phyloP scores from a whole-genome alignment of 2,888 invertebrate species.

The Ectropis crepuscularia region DNA sequence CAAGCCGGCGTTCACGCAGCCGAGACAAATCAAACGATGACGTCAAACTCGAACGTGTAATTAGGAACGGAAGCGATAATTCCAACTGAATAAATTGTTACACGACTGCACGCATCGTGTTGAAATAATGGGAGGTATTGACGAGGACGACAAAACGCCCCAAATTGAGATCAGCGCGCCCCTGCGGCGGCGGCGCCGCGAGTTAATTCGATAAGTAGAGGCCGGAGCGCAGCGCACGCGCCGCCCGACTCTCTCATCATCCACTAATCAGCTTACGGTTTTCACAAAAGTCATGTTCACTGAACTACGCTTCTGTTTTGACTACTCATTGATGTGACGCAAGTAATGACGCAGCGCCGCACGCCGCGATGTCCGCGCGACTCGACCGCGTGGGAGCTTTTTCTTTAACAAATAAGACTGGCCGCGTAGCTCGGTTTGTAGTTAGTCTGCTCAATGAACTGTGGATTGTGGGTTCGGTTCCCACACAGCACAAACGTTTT shows the following conservation, averaged over 20 bases:
- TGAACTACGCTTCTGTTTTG: conserved; percentile 19
- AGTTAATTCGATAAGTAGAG: conserved; percentile 45
- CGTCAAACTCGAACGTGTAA: neutral
- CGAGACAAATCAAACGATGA: too few relatives aligned
- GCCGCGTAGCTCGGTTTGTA: too few relatives aligned
- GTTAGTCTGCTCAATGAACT: too few relatives aligned
- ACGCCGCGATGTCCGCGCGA: neutral
- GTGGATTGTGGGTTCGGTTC: too few relatives aligned
- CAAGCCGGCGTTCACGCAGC: too few relatives aligned
- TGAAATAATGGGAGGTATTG: conserved; percentile 24
- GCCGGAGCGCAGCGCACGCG: conserved; percentile 46
- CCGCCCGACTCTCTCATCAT: conserved; percentile 23
- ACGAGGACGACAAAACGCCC: conserved; percentile 38
- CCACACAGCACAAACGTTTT: too few relatives aligned
- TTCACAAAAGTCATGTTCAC: conserved; percentile 30
- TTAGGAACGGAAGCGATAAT: too few relatives aligned
- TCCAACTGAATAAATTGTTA: too few relatives aligned
- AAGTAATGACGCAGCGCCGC: neutral
- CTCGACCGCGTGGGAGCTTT: conserved; percentile 14
- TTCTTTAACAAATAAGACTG: neutral
- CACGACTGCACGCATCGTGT: conserved; percentile 1
- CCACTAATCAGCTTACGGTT: conserved; percentile 31
- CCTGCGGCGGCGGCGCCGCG: conserved; percentile 21
- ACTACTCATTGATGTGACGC: conserved; percentile 16
- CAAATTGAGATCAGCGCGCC: conserved; percentile 49